Evolutionary conservation across 2,113 vertebrate species (phyloP).

Genomic region (Leptosomus discolor): DNA sequence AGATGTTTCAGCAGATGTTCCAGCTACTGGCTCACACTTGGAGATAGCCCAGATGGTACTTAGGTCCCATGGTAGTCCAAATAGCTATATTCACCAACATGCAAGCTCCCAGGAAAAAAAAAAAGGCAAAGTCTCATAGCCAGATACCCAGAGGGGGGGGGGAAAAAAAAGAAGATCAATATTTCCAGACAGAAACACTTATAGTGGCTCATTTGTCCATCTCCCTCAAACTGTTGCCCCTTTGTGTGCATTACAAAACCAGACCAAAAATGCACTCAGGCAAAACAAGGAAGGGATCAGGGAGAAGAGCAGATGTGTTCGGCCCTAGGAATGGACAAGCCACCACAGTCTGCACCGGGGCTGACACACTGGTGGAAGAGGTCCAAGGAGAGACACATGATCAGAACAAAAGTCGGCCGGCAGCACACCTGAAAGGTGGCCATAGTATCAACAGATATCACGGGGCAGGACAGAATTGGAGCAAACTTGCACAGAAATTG

Average conservation of each 20-base stretch:
- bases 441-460: background rate
- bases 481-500: background rate
- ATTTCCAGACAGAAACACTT: background rate
- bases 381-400: background rate
- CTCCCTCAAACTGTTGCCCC: background rate
- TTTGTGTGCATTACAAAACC: background rate
- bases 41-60: background rate
- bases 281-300: background rate
- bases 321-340: background rate
- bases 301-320: background rate
- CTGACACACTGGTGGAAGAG: background rate
- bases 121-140: background rate
- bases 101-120: background rate
- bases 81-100: background rate
- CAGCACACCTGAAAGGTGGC: background rate
- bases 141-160: background rate
- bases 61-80: background rate
- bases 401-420: background rate
- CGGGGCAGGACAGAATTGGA: background rate
- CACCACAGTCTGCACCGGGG: background rate
- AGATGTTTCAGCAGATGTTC: background rate
- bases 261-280: background rate
- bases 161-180: accelerated
- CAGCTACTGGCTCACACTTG: background rate
- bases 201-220: background rate